These are phyloP conservation scores for Tetanocera ferruginea DNA, from an alignment of 2,888 invertebrate genomes.

Conservation along the genomic window DNA sequence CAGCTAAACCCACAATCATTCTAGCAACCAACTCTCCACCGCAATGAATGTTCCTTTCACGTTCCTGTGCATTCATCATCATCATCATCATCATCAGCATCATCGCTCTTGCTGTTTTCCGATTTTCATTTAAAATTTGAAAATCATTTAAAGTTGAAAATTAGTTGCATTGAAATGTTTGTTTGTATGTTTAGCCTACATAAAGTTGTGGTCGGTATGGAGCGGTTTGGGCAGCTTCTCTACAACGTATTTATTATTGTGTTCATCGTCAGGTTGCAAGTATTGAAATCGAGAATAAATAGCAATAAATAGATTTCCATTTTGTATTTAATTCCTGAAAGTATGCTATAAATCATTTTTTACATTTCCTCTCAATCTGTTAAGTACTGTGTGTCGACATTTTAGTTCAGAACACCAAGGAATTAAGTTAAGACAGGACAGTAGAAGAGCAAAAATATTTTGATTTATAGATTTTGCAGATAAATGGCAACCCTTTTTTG, in stretches of 20 bases:
- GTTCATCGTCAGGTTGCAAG: neutral
- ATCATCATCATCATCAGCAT: neutral
- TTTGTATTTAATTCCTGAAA: neutral
- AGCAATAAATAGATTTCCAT: neutral
- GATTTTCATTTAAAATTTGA: neutral
- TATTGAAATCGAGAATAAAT: neutral
- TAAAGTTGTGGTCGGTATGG: neutral
- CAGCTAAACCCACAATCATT: too few relatives aligned
- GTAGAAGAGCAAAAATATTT: too few relatives aligned
- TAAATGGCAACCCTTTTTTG: too few relatives aligned
- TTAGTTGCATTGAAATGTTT: neutral
- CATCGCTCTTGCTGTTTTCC: neutral
- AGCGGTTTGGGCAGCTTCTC: neutral
- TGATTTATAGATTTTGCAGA: too few relatives aligned
- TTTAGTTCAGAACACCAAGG: too few relatives aligned
- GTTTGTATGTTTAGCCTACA: neutral
- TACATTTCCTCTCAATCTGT: conserved; percentile 61
- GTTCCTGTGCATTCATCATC: neutral
- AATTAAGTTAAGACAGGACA: too few relatives aligned
- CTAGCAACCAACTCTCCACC: too few relatives aligned
- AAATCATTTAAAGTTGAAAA: conserved; percentile 27
- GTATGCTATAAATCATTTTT: conserved; percentile 56
- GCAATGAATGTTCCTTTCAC: neutral
- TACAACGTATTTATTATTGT: neutral
- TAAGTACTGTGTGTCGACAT: too few relatives aligned